Base-by-base conservation (phyloP, 2,113 vertebrate species). In the Galemys pyrenaicus region DNA sequence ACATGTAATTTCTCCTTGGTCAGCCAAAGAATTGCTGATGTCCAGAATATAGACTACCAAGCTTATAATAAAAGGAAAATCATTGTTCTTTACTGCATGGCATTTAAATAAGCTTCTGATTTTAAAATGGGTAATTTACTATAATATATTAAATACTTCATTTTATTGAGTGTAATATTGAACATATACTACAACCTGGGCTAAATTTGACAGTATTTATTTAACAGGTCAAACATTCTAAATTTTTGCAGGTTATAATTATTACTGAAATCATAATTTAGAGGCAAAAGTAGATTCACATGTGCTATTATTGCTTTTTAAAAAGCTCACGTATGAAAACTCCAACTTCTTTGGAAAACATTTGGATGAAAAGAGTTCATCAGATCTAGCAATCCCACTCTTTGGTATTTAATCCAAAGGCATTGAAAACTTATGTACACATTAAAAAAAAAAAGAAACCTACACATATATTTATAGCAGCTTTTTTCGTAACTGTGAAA, bases 241-340 rank as follows among this genome's bases (percentile, higher is more conserved):
- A 32, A 89, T 51, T 89, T 89, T 84, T 80, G 28, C 41, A 68
- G 58, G 41, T 78, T 78, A 62, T 64, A 24, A 2, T 49, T 82
- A 87, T 87, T 94, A 56, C 44, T 83, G 49, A 62, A 73, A 73
- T 84, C 24, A 78, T 60, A 60, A 9, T 64, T 75, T 70, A 91
- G 16, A 77, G 11, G 56, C 26, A 82, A 94, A 95, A 41, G 35
- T 77, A 86, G 37, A 41, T 65, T 84, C 46, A 51, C 8, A 49
- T 58, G 75, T 75, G 75, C 35, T 58, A 82, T 70, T 71, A 2
- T 13, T 32, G 28, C 35, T 54, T 32, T 81, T 64, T 62, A 32
- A 37, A 77, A 70, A 84, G 19, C 19, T 89, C 10, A 84, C 46
- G 39, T 79, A 19, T 79, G 19, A 92, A 67, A 37, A 26, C 15